Evolutionary conservation across 2,797 vertebrate genomes (phyloP), one percentile per base, ranked within the genome.

Genomic region (Scomberomorus guttatus): DNA sequence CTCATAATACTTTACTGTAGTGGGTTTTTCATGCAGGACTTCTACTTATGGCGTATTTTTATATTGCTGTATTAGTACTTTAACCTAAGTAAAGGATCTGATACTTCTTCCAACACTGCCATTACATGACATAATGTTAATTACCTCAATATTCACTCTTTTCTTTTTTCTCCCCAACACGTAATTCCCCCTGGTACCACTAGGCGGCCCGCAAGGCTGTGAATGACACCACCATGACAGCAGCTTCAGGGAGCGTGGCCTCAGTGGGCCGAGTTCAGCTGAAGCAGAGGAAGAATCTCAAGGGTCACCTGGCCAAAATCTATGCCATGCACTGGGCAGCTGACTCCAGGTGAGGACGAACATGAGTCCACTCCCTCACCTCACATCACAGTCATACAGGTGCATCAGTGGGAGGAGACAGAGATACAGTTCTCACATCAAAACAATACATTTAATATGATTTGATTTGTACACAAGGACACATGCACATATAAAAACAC

Each of bases 271-370:
- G 95, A 22, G 95, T 98, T 79, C 97, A 98, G 89, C 96, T 97
- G 89, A 96, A 97, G 90, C 96, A 96, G 71, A 95, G 97, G 85
- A 96, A 95, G 88, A 96, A 91, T 0, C 94, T 98, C 37, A 96
- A 97, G 68, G 97, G 97, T 73, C 97, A 98, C 88, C 90, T 97
- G 94, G 97, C 97, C 65, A 98, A 98, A 91, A 98, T 98, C 90
- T 98, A 98, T 17, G 93, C 96, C 89, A 94, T 98, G 96, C 97
- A 98, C 84, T 98, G 97, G 97, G 73, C 92, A 42, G 91, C 93
- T 60, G 97, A 98, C 90, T 96, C 95, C 91, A 96, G 95, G 97
- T 97, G 79, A 88, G 79, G 52, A 18, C 0, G 29, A 56, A 42
- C 39, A 42, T 0, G 39, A 42, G 37, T 3, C 5, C 12, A 4